A percentile compares a stretch with the other conserved stretches of the same genome.
phyloP scores from a whole-genome alignment of 2,888 invertebrate species.

The Agrochola litura region DNA sequence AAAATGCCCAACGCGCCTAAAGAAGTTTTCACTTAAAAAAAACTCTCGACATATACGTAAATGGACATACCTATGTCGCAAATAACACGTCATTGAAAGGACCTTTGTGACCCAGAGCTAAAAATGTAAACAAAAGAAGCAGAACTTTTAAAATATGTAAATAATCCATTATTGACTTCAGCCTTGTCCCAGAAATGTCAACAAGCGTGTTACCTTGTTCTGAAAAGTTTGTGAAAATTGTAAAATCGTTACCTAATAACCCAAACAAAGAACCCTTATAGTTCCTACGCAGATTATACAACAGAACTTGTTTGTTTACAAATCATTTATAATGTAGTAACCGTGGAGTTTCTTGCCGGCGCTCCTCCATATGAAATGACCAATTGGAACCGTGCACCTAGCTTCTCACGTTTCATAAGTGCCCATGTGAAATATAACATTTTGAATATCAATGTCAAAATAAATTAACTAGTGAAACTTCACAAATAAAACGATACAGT shows the following conservation, averaged over 20 bases:
- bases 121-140: constrained; percentile 6
- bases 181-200: constrained; percentile 23
- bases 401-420: not conserved
- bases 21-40: no score
- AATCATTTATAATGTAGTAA: not conserved
- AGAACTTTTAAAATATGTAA: constrained; percentile 6
- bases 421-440: not conserved
- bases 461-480: no score
- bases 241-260: not conserved
- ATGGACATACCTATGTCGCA: not conserved
- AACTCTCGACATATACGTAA: no score
- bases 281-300: not conserved
- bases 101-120: not conserved
- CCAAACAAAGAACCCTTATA: not conserved
- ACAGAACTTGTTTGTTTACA: not conserved
- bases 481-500: no score
- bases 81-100: not conserved
- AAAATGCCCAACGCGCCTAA: no score
- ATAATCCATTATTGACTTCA: not conserved
- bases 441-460: not conserved
- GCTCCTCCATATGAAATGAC: not conserved
- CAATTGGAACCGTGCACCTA: not conserved
- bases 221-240: not conserved
- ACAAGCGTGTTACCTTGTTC: constrained; percentile 10
- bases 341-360: no score